Base-by-base conservation (phyloP, 53 echinoderm and acorn worm genomes). In the Crossaster papposus region DNA sequence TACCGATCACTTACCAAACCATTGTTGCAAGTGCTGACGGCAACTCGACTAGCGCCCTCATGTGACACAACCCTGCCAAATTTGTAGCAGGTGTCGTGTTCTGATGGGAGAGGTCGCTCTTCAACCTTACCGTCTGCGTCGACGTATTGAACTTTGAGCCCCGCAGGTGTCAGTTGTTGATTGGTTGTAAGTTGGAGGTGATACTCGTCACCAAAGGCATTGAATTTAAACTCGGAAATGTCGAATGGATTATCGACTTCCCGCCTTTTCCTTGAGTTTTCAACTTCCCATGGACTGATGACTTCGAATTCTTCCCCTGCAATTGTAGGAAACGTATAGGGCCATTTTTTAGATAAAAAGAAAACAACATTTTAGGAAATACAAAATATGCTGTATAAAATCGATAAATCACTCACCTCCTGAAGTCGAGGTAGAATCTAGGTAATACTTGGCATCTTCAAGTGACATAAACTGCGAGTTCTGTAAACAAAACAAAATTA, bases 1-100 rank as follows among this genome's bases (percentile, higher is more conserved):
- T n/a, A n/a, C n/a, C n/a, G n/a, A n/a, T 0, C 10, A 91, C 93
- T 93, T 88, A 96, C 96, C 74, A 94, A 28, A 72, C 94, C 96
- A 71, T 87, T 63, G 63, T 87, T 79, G 50, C 96, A 96, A 36
- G 93, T 81, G 79, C 87, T 94, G 22, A 96, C 65, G 6, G 96
- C 93, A 3, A 89, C 94, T 44, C 85, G 89, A 44, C 89, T 81
- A 33, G 54, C 88, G 64, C 70, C 81, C 30, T 79, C 70, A 53
- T 94, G 91, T 33, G 91, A 94, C 32, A 83, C 30, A 9, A 91
- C 89, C 65, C 83, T 71, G n/a, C 94, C 94, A 29, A 94, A 51
- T 65, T 91, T 91, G 79, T 91, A 83, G 37, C 94, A 94, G 38
- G 72, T 79, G 28, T 83, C 62, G 17, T 86, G 78, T 30, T 93